Conservation (phyloP, 2,113 vertebrate genomes). For the Blennius ocellaris region DNA sequence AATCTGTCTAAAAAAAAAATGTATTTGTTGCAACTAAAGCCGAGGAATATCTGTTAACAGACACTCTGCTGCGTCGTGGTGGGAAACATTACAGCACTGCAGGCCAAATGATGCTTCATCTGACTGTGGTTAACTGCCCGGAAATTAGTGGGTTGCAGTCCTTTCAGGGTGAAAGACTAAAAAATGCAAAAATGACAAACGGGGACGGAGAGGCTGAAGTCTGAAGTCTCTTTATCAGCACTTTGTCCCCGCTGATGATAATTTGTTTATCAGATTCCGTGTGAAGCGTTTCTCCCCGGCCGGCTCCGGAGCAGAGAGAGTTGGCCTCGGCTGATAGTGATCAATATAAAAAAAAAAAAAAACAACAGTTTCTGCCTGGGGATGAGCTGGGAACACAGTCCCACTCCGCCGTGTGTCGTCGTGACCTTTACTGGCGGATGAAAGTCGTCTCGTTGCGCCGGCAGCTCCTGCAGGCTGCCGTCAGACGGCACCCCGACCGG, state of each 20-base stretch:
- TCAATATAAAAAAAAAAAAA: not conserved
- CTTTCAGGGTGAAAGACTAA: not conserved
- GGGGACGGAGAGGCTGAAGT: not conserved
- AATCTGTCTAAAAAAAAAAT: too few species aligned
- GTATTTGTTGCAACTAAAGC: too few species aligned
- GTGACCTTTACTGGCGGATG: conserved; percentile 47
- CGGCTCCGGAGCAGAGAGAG: not conserved
- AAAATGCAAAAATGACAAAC: not conserved
- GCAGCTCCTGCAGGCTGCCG: conserved; percentile 45
- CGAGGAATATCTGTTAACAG: too few species aligned
- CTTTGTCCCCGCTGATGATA: not conserved
- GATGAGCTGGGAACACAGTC: conserved; percentile 10
- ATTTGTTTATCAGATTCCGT: not conserved
- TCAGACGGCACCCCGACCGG: not conserved
- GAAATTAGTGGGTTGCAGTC: not conserved
- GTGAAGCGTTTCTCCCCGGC: not conserved
- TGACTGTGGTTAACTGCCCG: not conserved
- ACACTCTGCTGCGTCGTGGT: too few species aligned
- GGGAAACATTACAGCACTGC: too few species aligned
- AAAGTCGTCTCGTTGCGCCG: conserved; percentile 46
- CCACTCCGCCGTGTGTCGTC: conserved; percentile 18
- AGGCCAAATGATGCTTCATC: not conserved
- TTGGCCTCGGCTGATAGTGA: fast-evolving
- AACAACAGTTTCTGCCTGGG: not conserved
- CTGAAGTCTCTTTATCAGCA: too few species aligned